These are phyloP conservation scores for Rosalia funebris DNA, from an alignment of 2,888 invertebrate species.

Conservation along the genomic window DNA sequence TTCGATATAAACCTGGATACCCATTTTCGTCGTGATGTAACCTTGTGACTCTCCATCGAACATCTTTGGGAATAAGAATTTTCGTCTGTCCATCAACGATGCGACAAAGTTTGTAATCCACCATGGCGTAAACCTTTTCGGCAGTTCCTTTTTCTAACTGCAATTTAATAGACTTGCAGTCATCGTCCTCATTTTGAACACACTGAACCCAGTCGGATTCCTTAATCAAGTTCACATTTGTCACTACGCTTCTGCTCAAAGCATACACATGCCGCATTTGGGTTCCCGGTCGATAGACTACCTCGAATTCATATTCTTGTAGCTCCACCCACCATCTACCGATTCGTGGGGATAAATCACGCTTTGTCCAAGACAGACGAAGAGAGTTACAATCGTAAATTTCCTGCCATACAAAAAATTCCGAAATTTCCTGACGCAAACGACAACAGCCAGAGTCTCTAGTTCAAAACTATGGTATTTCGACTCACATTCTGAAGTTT, in stretches of 20 bases:
- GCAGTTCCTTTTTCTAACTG: background rate
- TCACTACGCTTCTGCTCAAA: background rate
- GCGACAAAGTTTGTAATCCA: constrained; percentile 12
- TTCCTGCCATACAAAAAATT: constrained; percentile 16
- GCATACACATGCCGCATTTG: background rate
- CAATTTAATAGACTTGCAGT: background rate
- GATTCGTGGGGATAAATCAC: constrained; percentile 18
- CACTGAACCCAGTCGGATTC: background rate
- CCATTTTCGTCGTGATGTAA: constrained; percentile 47
- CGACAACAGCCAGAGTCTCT: constrained; percentile 33
- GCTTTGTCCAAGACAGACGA: constrained; percentile 22
- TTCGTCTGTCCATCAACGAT: background rate
- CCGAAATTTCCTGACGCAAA: constrained; percentile 7
- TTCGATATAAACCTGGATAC: constrained; percentile 49
- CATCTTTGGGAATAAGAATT: constrained; percentile 15
- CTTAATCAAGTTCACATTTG: background rate
- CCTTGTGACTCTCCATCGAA: constrained; percentile 19
- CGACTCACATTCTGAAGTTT: constrained; percentile 23
- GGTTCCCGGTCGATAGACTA: background rate
- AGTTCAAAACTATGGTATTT: constrained; percentile 34
- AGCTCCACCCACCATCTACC: constrained; percentile 21
- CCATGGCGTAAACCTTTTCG: background rate
- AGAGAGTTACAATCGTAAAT: constrained; percentile 23
- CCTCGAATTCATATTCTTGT: background rate
- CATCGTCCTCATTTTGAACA: background rate